These are phyloP conservation scores for Euleptes europaea DNA, from an alignment of 2,113 vertebrate genomes.

Conservation along the genomic window DNA sequence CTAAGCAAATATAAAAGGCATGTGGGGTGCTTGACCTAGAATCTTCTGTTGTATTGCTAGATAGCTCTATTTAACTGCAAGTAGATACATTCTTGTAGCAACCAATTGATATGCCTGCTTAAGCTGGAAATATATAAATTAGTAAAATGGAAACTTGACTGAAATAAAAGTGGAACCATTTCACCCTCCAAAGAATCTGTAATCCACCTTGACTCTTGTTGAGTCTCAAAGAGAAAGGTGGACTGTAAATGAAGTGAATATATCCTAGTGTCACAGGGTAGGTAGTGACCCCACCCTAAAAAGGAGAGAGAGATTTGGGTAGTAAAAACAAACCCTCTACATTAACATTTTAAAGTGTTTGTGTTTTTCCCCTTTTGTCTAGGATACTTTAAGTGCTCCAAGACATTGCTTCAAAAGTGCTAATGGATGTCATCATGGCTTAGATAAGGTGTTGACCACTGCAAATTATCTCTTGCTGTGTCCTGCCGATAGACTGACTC, in stretches of 20 bases:
- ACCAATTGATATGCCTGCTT: background rate
- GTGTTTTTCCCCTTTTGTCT: slow-evolving; percentile 48
- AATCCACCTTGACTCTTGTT: too few species aligned
- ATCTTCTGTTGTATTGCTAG: background rate
- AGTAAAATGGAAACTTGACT: background rate
- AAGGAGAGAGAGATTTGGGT: background rate
- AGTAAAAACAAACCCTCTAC: slow-evolving; percentile 11
- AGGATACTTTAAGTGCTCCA: slow-evolving; percentile 62
- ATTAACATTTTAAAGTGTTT: slow-evolving; percentile 34
- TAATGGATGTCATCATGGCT: slow-evolving; percentile 69
- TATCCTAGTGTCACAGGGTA: background rate
- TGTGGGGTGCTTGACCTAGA: too few species aligned
- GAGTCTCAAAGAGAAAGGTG: too few species aligned
- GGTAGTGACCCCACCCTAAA: too few species aligned
- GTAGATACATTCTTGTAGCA: background rate
- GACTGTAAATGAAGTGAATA: too few species aligned
- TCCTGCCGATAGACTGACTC: slow-evolving; percentile 62
- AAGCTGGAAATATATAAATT: background rate
- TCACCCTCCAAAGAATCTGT: background rate
- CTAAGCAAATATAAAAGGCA: background rate
- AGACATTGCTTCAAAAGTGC: slow-evolving; percentile 57
- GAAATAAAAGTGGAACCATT: background rate
- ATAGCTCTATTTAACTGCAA: background rate
- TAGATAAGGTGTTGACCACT: slow-evolving; percentile 71
- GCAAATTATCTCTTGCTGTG: slow-evolving; percentile 64